These are phyloP conservation scores for Threskiornis aethiopicus DNA, from an alignment of 2,797 vertebrate genomes.

Conservation along the genomic window DNA sequence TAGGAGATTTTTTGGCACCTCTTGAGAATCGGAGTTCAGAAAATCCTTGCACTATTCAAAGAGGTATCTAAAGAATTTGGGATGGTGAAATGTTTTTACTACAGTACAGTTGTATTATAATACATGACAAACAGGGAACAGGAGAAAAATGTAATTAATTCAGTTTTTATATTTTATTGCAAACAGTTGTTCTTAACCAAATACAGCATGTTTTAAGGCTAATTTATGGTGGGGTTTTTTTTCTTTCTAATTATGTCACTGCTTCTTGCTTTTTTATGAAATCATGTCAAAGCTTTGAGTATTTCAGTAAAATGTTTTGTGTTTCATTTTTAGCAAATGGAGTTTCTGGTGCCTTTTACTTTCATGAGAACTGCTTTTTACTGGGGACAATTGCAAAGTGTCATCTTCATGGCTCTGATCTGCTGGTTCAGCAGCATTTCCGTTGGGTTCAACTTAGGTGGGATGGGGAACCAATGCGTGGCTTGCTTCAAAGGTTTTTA, in stretches of 20 bases:
- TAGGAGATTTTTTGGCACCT: constrained; percentile 90
- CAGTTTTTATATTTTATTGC: neutral
- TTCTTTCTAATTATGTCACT: neutral
- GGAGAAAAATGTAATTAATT: neutral
- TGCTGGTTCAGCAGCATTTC: constrained; percentile 93
- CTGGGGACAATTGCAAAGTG: constrained; percentile 89
- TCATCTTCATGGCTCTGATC: constrained; percentile 88
- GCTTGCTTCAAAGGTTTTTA: constrained; percentile 87
- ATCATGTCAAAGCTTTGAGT: neutral
- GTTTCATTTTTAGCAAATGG: constrained; percentile 76
- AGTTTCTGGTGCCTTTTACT: constrained; percentile 81
- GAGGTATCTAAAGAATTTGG: constrained; percentile 69
- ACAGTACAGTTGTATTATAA: neutral
- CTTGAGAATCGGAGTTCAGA: constrained; percentile 86
- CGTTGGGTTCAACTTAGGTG: constrained; percentile 94
- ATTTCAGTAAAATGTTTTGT: neutral
- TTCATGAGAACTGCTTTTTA: constrained; percentile 87
- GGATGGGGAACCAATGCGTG: constrained; percentile 89
- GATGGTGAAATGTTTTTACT: neutral
- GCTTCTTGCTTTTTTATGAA: neutral
- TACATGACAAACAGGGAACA: neutral
- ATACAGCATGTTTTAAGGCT: neutral
- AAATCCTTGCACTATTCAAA: constrained; percentile 77
- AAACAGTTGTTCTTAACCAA: neutral
- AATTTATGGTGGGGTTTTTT: neutral